Evolutionary conservation across 1,140 invertebrate species (phyloP).

Genomic region (Drosophila eugracilis): DNA sequence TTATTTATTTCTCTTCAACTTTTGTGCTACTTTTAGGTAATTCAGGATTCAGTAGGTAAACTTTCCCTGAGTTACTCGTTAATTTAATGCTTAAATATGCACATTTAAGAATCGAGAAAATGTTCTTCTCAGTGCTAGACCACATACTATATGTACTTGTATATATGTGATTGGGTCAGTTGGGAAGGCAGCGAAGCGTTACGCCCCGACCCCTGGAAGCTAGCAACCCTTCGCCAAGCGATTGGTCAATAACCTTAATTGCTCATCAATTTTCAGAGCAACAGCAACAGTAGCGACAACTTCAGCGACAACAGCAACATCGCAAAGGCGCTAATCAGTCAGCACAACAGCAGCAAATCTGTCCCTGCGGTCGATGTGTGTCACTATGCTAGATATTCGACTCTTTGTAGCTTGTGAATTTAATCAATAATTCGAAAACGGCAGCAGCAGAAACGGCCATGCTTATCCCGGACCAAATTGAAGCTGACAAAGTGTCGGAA

Average conservation of each 20-base stretch:
- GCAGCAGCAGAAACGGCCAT: conserved; percentile 1
- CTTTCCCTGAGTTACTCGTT: too few species aligned
- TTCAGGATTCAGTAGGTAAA: too few species aligned
- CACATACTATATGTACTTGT: conserved; percentile 6
- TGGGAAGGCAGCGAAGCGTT: conserved; percentile 58
- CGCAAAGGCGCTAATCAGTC: conserved; percentile 60
- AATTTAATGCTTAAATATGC: neutral
- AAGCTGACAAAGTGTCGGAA: conserved; percentile 33
- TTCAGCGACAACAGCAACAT: conserved; percentile 16
- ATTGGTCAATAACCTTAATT: conserved; percentile 80
- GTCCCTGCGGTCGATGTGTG: conserved; percentile 43
- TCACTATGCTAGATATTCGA: conserved; percentile 51
- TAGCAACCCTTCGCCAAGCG: conserved; percentile 18
- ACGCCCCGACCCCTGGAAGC: conserved; percentile 11
- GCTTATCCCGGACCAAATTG: conserved; percentile 10
- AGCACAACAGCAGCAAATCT: conserved; percentile 34
- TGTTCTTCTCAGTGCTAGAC: conserved; percentile 23
- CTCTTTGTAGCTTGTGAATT: conserved; percentile 49
- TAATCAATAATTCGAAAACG: conserved; percentile 64
- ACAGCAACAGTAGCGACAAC: conserved; percentile 13
- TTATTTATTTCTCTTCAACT: too few species aligned
- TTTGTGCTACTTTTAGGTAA: too few species aligned
- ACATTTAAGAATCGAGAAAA: neutral
- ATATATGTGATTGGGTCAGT: conserved; percentile 42
- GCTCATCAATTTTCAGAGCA: conserved; percentile 68